Evolutionary conservation across 2,797 vertebrate species (phyloP).

Genomic region (Benthosema pterotum): DNA sequence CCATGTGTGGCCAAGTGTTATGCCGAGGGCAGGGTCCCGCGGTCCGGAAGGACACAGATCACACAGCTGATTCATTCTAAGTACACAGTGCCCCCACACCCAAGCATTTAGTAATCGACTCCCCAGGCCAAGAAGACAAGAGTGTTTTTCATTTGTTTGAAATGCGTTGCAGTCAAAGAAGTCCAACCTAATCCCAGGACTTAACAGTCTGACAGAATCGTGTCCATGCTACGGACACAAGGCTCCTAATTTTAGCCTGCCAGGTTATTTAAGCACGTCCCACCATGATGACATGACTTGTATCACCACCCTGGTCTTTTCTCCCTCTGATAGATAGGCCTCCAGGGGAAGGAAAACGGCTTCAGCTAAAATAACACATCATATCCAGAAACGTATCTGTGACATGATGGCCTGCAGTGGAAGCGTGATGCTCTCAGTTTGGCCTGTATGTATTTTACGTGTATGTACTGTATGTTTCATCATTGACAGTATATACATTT

Average conservation of each 20-base stretch:
- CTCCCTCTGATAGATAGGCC: constrained; percentile 8
- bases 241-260: constrained; percentile 71
- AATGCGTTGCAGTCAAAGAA: constrained; percentile 65
- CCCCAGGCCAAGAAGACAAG: constrained; percentile 58
- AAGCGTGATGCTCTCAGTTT: no score
- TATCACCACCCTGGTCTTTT: constrained; percentile 20
- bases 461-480: no score
- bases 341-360: background rate
- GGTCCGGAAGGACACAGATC: constrained; percentile 57
- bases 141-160: constrained; percentile 71
- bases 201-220: constrained; percentile 75
- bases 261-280: constrained; percentile 63
- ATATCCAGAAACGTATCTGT: constrained; percentile 4
- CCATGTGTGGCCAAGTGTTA: constrained; percentile 12
- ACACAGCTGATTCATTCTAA: constrained; percentile 66
- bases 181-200: constrained; percentile 68
- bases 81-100: constrained; percentile 53
- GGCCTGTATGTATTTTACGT: no score
- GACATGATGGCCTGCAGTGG: background rate
- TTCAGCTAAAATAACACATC: constrained; percentile 38
- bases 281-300: constrained; percentile 49
- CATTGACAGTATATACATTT: no score
- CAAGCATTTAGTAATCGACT: constrained; percentile 53
- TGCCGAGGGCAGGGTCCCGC: constrained; percentile 47
- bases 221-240: constrained; percentile 58